Evolutionary conservation across 2,888 invertebrate species (phyloP).

Genomic region (Lasioglossum oenotherae): DNA sequence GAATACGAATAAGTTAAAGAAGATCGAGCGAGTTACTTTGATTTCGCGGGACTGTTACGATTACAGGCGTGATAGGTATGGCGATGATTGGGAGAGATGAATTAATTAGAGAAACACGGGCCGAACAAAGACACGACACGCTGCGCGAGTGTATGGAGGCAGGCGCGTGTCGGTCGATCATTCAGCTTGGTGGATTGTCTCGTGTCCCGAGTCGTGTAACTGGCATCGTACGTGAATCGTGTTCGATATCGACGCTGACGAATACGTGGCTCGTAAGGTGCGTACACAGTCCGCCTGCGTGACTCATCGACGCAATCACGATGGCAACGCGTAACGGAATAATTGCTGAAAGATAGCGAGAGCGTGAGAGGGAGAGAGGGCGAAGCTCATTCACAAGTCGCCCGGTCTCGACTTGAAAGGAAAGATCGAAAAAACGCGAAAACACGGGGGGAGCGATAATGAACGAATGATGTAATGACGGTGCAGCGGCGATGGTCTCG

Average conservation of each 20-base stretch:
- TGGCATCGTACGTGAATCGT: constrained; percentile 34
- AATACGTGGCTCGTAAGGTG: constrained; percentile 36
- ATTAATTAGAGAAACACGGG: constrained; percentile 25
- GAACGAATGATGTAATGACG: constrained; percentile 21
- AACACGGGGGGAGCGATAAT: not conserved
- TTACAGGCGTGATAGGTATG: not conserved
- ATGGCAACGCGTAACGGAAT: constrained; percentile 53
- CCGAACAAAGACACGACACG: not conserved
- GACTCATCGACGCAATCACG: constrained; percentile 44
- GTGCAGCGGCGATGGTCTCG: constrained; percentile 27
- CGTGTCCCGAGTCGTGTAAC: constrained; percentile 32
- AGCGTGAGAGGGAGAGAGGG: not conserved
- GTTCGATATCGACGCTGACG: constrained; percentile 18
- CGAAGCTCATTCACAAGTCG: constrained; percentile 28
- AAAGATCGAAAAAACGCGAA: not conserved
- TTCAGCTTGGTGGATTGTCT: not conserved
- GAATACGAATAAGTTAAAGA: too few species aligned
- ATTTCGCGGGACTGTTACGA: not conserved
- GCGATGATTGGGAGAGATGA: not conserved
- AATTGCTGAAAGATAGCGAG: constrained; percentile 29
- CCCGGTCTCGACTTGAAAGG: not conserved
- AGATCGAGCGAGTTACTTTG: not conserved
- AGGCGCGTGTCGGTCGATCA: constrained; percentile 17
- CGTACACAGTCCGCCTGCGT: constrained; percentile 25
- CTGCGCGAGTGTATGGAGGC: not conserved